Base-by-base conservation (phyloP, 2,797 vertebrate species). In the Esox lucius region DNA sequence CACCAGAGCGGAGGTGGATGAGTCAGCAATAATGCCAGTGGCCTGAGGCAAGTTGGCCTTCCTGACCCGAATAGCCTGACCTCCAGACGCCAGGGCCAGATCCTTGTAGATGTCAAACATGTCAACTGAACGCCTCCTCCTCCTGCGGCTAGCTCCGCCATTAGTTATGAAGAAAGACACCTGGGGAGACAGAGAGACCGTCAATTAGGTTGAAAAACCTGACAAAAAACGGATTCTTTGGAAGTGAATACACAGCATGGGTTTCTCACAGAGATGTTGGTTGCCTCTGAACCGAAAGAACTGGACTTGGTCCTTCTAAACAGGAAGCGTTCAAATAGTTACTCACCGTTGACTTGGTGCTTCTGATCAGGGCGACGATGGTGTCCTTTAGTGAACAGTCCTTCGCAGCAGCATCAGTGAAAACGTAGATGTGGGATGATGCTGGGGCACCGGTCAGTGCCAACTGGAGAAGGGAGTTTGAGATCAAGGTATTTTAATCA, bases 1-100 rank as follows among this genome's bases (percentile, higher is more conserved):
- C 87, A 94, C 94, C 89, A 94, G 82, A 71, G 92, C 92, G 74
- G 93, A 92, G 24, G 92, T 93, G 4, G 93, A 93, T 6, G 90
- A 90, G 73, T 95, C 93, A 3, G 91, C 86, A 51, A 95, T 93
- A 71, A 94, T 56, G 0, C 85, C 85, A 62, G 91, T 94, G 74
- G 91, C 92, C 73, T 91, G n/a, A 70, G 89, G 79, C 65, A 94
- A 49, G 19, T 89, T 48, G 0, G 2, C 11, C 68, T 93, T 94
- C 12, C 86, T 75, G 35, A 94, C 92, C 13, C 78, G 22, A 51
- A 95, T 93, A 28, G 87, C 90, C 78, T 91, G 90, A 0, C 93
- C 94, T 71, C 94, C 94, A 62, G 93, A 95, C 13, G 87, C 88
- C 75, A 91, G 78, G 71, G 94, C 89, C 70, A 93, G 56, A 0